Conservation (phyloP, 2,113 vertebrate genomes). For the Camelus dromedarius region DNA sequence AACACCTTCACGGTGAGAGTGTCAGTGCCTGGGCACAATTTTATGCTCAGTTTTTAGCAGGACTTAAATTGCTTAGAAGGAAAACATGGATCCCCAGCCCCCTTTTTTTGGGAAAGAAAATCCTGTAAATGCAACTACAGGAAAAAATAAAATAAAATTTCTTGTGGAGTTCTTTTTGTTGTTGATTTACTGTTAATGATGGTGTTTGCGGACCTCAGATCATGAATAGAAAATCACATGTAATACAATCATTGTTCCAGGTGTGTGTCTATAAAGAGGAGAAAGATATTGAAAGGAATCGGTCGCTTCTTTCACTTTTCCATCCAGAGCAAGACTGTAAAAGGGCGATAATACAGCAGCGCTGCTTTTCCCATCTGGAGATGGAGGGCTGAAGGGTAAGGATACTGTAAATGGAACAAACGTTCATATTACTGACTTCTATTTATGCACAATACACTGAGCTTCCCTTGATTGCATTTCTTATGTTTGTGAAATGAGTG, state of each 20-base stretch:
- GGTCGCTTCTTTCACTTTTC: background rate
- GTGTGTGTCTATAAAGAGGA: background rate
- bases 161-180: background rate
- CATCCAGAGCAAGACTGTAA: background rate
- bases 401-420: background rate
- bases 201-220: background rate
- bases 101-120: background rate
- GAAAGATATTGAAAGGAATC: background rate
- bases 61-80: constrained; percentile 17
- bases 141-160: background rate
- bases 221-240: background rate
- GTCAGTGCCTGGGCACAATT: constrained; percentile 60
- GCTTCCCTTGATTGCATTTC: background rate
- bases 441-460: too few species aligned
- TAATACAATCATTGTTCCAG: background rate
- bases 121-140: background rate
- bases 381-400: background rate
- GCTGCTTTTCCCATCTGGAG: background rate
- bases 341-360: rapidly evolving
- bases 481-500: background rate
- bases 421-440: background rate
- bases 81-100: background rate
- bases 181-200: background rate
- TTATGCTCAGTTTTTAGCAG: constrained; percentile 54
- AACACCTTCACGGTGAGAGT: constrained; percentile 48